A percentile compares a stretch with the other conserved stretches of the same genome.
Conservation (phyloP, 2,888 invertebrate genomes). For the Eupithecia dodoneata region DNA sequence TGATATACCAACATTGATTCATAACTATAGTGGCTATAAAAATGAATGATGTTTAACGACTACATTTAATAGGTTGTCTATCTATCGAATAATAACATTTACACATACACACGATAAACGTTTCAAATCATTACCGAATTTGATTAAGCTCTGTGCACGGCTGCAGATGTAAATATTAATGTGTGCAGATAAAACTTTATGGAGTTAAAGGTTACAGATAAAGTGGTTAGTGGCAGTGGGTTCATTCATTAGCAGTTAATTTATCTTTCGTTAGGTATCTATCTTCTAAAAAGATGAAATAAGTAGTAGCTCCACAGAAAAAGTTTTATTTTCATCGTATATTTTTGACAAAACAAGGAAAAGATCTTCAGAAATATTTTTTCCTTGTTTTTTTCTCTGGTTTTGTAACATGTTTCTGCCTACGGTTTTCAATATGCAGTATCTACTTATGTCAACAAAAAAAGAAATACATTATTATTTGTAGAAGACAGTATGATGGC, state of each 20-base stretch:
- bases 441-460: neutral
- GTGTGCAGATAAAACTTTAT: conserved; percentile 59
- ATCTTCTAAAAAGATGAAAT: neutral
- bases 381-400: too few relatives aligned
- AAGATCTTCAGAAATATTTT: neutral
- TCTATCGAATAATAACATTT: conserved; percentile 2
- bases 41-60: neutral
- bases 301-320: neutral
- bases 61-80: neutral
- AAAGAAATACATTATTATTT: neutral
- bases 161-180: conserved; percentile 64
- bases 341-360: neutral
- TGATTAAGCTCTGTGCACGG: conserved; percentile 46
- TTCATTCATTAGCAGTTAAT: conserved; percentile 56
- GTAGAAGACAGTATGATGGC: neutral
- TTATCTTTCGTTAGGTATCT: conserved; percentile 30
- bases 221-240: conserved; percentile 48
- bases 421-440: neutral
- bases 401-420: neutral
- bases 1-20: neutral
- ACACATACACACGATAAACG: too few relatives aligned
- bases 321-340: neutral
- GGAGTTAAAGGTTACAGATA: conserved; percentile 66
- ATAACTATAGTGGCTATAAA: neutral
- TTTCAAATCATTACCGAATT: conserved; percentile 46